Evolutionary conservation across 2,113 vertebrate species (phyloP), one percentile per base, ranked within the genome.

Genomic region (Myotis brandtii): DNA sequence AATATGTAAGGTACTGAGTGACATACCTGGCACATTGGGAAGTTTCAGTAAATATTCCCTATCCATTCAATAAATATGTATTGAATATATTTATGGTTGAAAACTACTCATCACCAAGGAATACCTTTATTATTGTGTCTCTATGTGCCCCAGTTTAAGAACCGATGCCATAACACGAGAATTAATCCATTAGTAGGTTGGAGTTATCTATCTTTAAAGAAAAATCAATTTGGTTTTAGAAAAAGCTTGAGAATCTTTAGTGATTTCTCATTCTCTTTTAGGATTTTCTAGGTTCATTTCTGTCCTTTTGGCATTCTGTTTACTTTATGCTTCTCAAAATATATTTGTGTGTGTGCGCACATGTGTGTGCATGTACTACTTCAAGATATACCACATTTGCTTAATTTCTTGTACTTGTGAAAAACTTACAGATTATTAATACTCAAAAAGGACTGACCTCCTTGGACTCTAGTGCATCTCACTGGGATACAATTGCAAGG

Each of bases 301-400:
- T 67, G 27, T 56, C 50, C n/a, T 80, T 67, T 89, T 54, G 83
- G 30, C 32, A 48, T 92, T 77, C 32, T 46, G 25, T 69, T 66
- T 89, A 62, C 32, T 23, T 40, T 87, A 64, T 93, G 32, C 37
- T 75, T 91, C 43, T 96, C 82, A 80, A 30, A 50, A 52, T 52
- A 23, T 77, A 20, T 82, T 13, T 85, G 12, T 40, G 37, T 75
- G 52, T 52, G 9, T 14, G 30, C 16, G 9, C 20, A 23, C 21
- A 62, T 62, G 46, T 27, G 5, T 48, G 23, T 75, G 64, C 54
- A 1, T 46, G 1, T 11, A 18, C 18, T 80, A 82, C 62, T 95
- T 91, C 56, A 48, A 92, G 67, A 88, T 62, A 79, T 20, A 72
- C 9, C 1, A 8, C 23, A 77, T 92, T 89, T 89, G 32, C 59